Conservation (phyloP, 1,140 invertebrate genomes). For the Choristoneura fumiferana region DNA sequence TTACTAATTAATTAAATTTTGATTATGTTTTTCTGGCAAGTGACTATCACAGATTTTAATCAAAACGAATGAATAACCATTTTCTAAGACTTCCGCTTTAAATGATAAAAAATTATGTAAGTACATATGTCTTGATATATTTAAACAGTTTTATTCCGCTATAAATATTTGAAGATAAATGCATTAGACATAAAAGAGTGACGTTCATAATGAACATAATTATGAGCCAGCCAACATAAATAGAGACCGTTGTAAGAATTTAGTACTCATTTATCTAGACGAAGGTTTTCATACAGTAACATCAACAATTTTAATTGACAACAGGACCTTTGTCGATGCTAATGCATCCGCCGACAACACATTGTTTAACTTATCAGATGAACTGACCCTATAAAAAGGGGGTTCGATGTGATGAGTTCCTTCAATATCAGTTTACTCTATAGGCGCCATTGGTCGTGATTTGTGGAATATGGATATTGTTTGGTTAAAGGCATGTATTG, state of each 20-base stretch:
- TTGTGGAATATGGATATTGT: constrained; percentile 32
- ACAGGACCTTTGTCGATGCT: constrained; percentile 47
- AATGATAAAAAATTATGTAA: too few relatives aligned
- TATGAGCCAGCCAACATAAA: constrained; percentile 16
- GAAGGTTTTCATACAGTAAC: constrained; percentile 44
- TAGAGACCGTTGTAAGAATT: constrained; percentile 22
- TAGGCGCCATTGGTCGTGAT: constrained; percentile 19
- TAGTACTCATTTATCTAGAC: constrained; percentile 27
- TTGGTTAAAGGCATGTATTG: constrained; percentile 35
- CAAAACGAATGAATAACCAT: too few relatives aligned
- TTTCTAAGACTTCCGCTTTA: too few relatives aligned
- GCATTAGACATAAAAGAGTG: constrained; percentile 14
- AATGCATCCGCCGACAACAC: constrained; percentile 40
- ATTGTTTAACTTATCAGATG: constrained; percentile 50
- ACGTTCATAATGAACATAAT: constrained; percentile 26
- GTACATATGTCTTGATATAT: too few relatives aligned
- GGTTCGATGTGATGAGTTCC: constrained; percentile 21
- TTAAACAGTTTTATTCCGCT: too few relatives aligned
- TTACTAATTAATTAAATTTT: too few relatives aligned
- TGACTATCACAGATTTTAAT: too few relatives aligned
- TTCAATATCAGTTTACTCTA: constrained; percentile 31
- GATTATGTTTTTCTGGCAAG: too few relatives aligned
- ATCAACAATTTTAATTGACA: constrained; percentile 50
- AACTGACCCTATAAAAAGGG: constrained; percentile 38
- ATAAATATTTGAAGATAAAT: background rate